These are phyloP conservation scores for Antedon mediterranea DNA, from an alignment of 53 echinoderm and acorn worm species.

Conservation along the genomic window DNA sequence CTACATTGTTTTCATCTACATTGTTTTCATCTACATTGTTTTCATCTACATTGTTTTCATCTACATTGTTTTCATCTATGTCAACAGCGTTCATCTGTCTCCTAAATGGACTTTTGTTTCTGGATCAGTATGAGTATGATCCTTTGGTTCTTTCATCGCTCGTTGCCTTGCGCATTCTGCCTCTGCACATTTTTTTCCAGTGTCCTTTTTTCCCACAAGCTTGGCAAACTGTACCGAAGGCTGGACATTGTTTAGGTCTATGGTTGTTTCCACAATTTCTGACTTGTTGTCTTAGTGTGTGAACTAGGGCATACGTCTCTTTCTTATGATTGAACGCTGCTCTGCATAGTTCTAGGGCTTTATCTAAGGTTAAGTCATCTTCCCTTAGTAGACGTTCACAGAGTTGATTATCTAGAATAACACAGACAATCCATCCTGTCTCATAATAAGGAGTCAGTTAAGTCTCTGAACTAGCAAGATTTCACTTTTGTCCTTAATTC, in stretches of 20 bases:
- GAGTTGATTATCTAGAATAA: too few species aligned
- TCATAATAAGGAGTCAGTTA: conserved; percentile 12
- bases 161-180: background rate
- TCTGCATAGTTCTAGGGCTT: too few species aligned
- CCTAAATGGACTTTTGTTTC: background rate
- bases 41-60: background rate
- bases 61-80: background rate
- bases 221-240: conserved; percentile 15
- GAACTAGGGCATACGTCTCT: background rate
- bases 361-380: too few species aligned
- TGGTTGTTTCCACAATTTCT: conserved; percentile 16
- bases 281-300: background rate
- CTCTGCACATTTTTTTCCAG: conserved; percentile 9
- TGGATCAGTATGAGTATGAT: background rate
- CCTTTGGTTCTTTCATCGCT: background rate
- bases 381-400: too few species aligned
- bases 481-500: conserved; percentile 37
- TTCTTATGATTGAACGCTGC: background rate
- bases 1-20: too few species aligned
- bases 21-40: background rate
- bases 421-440: too few species aligned
- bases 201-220: conserved; percentile 19
- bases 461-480: conserved; percentile 50
- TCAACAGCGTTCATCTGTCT: background rate
- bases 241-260: conserved; percentile 13